Conservation (phyloP, 2,113 vertebrate genomes). For the Amazona guildingii region DNA sequence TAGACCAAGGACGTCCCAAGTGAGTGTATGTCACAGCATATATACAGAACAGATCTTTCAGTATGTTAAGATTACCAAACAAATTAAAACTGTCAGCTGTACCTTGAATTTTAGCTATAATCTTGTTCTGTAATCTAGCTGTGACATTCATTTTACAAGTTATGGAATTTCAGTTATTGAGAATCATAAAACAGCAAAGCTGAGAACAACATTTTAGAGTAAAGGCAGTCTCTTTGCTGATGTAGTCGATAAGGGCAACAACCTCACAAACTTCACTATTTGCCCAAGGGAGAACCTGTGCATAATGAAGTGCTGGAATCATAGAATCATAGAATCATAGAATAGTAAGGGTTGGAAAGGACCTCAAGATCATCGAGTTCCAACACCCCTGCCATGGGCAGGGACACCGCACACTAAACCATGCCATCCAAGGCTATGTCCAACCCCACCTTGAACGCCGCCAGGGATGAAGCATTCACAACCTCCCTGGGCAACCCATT, state of each 20-base stretch:
- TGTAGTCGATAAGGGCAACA: neutral
- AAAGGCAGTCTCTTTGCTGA: neutral
- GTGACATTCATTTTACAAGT: neutral
- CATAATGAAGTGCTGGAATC: slow-evolving; percentile 63
- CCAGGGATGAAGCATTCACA: too few species aligned
- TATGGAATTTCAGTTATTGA: neutral
- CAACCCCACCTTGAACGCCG: too few species aligned
- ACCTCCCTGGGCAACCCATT: too few species aligned
- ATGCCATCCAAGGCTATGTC: too few species aligned
- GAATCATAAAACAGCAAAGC: neutral
- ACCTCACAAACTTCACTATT: neutral
- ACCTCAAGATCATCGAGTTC: too few species aligned
- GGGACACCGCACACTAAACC: too few species aligned
- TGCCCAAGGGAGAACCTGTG: slow-evolving; percentile 70
- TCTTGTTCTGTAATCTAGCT: neutral
- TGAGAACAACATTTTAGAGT: neutral
- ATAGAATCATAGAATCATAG: too few species aligned
- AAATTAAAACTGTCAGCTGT: neutral
- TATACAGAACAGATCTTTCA: neutral
- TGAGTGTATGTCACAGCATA: accelerated
- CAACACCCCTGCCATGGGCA: too few species aligned
- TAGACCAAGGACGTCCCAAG: neutral
- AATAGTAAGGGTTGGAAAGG: too few species aligned
- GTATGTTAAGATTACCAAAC: neutral
- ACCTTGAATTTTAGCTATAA: neutral